A percentile compares a stretch with the other conserved stretches of the same genome.
Conservation (phyloP, 92 coral and sea anemone species). For the Nematostella vectensis region DNA sequence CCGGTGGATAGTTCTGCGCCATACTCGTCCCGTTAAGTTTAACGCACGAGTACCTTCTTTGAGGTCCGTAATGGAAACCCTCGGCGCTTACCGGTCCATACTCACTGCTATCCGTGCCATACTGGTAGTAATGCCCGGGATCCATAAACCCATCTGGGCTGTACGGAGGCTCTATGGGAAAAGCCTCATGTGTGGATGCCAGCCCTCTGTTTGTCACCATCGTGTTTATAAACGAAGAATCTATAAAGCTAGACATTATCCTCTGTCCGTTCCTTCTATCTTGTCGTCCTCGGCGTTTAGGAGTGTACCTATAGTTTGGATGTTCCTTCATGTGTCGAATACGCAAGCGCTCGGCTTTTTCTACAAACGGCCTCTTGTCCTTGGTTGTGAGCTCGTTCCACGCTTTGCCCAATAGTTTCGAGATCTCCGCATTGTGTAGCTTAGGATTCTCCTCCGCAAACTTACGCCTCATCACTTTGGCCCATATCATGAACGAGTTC, state of each 20-base stretch:
- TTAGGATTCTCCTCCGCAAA: slow-evolving; percentile 99
- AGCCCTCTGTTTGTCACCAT: slow-evolving; percentile 40
- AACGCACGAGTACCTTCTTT: slow-evolving; percentile 4
- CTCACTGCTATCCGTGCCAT: slow-evolving; percentile 15
- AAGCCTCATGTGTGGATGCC: slow-evolving; percentile 66
- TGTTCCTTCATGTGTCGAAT: slow-evolving; percentile 97
- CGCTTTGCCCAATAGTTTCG: slow-evolving; percentile 93
- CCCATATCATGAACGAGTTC: slow-evolving; percentile 99
- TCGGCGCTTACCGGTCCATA: slow-evolving; percentile 21
- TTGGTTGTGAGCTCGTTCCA: slow-evolving; percentile 99
- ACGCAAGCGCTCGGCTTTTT: slow-evolving; percentile 94
- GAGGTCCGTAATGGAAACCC: slow-evolving; percentile 7
- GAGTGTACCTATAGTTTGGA: slow-evolving; percentile 95
- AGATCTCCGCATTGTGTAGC: slow-evolving; percentile 96
- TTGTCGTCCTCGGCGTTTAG: slow-evolving; percentile 59
- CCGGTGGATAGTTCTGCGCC: not conserved
- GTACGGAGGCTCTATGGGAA: slow-evolving; percentile 32
- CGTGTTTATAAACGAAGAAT: slow-evolving; percentile 47
- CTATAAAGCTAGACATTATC: slow-evolving; percentile 43
- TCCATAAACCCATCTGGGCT: slow-evolving; percentile 22
- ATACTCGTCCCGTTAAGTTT: not conserved
- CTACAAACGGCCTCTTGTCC: slow-evolving; percentile 97
- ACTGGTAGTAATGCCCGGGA: slow-evolving; percentile 23
- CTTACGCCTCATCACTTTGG: slow-evolving; percentile 93
- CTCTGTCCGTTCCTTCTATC: slow-evolving; percentile 64